These are phyloP conservation scores for Dorcus hopei DNA, from an alignment of 2,888 invertebrate species.

Conservation along the genomic window DNA sequence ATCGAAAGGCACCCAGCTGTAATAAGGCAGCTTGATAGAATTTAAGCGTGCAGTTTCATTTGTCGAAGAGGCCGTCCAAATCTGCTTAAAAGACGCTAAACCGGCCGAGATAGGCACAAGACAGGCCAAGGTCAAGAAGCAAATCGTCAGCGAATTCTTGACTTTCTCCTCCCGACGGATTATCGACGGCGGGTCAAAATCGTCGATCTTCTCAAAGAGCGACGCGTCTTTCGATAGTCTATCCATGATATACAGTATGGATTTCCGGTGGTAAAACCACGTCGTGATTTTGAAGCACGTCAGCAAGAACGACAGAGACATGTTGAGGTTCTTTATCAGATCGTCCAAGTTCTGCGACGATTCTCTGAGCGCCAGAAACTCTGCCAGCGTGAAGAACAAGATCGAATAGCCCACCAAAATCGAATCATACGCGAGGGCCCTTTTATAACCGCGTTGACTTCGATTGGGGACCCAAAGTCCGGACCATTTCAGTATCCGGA, in stretches of 20 bases:
- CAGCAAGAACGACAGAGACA: conserved; percentile 27
- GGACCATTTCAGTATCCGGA: conserved; percentile 25
- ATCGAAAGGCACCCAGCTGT: conserved; percentile 26
- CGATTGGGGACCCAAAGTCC: conserved; percentile 26
- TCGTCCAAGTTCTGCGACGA: conserved; percentile 21
- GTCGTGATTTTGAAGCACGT: conserved; percentile 24
- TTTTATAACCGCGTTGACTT: background rate
- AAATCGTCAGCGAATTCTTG: conserved; percentile 19
- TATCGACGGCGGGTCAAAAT: conserved; percentile 21
- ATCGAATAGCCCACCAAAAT: conserved; percentile 21
- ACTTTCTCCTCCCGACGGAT: conserved; percentile 23
- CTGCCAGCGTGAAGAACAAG: conserved; percentile 25
- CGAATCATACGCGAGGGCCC: conserved; percentile 17
- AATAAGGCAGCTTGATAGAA: conserved; percentile 19
- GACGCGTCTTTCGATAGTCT: conserved; percentile 17
- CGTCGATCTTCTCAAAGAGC: conserved; percentile 22
- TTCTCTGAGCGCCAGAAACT: conserved; percentile 22
- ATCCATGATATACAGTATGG: conserved; percentile 24
- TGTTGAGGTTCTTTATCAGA: conserved; percentile 30
- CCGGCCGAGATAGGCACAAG: conserved; percentile 13
- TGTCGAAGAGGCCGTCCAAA: background rate
- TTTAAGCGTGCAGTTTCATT: conserved; percentile 6
- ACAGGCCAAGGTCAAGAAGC: conserved; percentile 11
- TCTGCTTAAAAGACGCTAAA: conserved; percentile 10
- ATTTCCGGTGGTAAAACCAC: conserved; percentile 26